These are phyloP conservation scores for Pristiophorus japonicus DNA, from an alignment of 2,113 vertebrate genomes.

Conservation along the genomic window DNA sequence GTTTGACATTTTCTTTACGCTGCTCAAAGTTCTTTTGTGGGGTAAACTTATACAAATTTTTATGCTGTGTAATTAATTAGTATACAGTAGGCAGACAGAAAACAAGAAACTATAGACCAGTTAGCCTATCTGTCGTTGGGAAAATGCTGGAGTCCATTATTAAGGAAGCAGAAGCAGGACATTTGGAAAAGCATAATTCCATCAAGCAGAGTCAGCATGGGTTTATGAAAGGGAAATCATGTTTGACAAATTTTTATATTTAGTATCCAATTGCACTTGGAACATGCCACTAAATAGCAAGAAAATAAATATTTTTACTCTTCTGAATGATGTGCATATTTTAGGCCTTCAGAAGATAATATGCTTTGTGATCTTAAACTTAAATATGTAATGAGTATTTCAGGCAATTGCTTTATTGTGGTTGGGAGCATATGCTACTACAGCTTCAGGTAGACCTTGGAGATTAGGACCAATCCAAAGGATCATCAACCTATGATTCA, in stretches of 20 bases:
- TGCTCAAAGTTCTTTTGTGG: not conserved
- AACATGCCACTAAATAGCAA: not conserved
- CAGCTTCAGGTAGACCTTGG: not conserved
- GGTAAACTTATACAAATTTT: not conserved
- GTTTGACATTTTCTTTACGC: not conserved
- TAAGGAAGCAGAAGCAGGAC: too few species aligned
- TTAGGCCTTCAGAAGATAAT: not conserved
- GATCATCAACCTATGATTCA: slow-evolving; percentile 47
- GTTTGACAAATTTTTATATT: not conserved
- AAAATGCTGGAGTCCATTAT: too few species aligned
- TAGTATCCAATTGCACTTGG: not conserved
- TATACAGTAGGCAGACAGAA: too few species aligned
- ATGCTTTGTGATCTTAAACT: not conserved
- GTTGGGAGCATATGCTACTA: not conserved
- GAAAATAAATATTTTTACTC: not conserved
- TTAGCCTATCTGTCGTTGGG: too few species aligned
- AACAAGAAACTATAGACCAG: too few species aligned
- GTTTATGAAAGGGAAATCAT: too few species aligned
- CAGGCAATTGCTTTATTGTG: not conserved
- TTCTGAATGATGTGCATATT: not conserved
- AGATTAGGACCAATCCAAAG: not conserved
- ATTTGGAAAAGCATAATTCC: too few species aligned
- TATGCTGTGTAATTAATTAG: not conserved
- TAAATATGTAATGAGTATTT: not conserved
- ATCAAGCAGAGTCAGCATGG: too few species aligned